Base-by-base conservation (phyloP, 1,140 invertebrate genomes). In the Panagrolaimus sp. region DNA sequence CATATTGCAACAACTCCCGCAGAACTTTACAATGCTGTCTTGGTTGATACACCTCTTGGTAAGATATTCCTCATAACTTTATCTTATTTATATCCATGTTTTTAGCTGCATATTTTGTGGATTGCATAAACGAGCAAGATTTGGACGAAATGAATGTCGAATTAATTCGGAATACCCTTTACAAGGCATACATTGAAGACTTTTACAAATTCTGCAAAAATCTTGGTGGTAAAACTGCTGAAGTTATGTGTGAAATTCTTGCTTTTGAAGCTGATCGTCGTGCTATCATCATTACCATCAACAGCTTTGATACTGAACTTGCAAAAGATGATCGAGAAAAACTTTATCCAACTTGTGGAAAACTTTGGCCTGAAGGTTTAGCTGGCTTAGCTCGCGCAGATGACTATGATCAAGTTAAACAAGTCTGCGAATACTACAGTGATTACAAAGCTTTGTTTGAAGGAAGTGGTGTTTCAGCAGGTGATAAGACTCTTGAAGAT, bases 121-220 rank as follows among this genome's bases (percentile, higher is more conserved):
- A 98, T 85, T 99, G 96, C 84, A 98, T 99, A 84, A 96, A 93
- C 77, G 96, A 99, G 84, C 95, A 99, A 85, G 96, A 99, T 88
- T 89, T 99, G 82, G 95, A 99, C 87, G 96, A 99, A 84, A 96
- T 98, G 92, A 98, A 99, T 84, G 97, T 98, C 85, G 96, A 99
- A 86, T 96, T 99, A 79, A 99, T 99, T 79, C 89, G 96, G 84
- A 99, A 99, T 84, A 98, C 96, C 58, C 86, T 99, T 55, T 99
- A 98, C 86, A 98, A 87, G 85, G 86, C 96, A 5, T 99, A 99
- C 83, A 86, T 99, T 76, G 96, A 99, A 86, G 93, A 96, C 74
- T 99, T 99, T 85, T 96, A 93, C 87, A 90, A 91, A 63, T 98
- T 98, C 83, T 99, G 96, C 85, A 91, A 96, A 84, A 78, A 86